Evolutionary conservation across 2,888 invertebrate species (phyloP).

Genomic region (Anoplius nigerrimus): DNA sequence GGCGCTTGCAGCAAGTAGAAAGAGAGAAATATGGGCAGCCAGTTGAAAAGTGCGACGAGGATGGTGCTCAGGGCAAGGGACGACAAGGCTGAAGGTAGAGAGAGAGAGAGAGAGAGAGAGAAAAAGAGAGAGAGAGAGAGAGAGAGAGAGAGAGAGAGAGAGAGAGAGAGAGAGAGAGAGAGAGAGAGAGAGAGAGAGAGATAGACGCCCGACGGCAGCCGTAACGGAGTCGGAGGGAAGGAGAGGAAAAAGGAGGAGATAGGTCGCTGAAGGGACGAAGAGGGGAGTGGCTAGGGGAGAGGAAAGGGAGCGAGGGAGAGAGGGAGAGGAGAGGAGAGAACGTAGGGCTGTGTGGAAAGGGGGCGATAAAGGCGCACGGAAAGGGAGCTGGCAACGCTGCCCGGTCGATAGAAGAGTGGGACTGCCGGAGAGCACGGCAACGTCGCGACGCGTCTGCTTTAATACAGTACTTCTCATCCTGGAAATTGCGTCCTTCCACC

Average conservation of each 20-base stretch:
- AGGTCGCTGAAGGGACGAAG: slow-evolving; percentile 46
- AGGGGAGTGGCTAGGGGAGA: slow-evolving; percentile 18
- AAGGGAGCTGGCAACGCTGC: slow-evolving; percentile 71
- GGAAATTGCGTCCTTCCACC: too few species aligned
- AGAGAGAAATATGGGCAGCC: slow-evolving; percentile 35
- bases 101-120: slow-evolving; percentile 41
- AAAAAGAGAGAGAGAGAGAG: slow-evolving; percentile 35
- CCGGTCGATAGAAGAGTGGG: slow-evolving; percentile 73
- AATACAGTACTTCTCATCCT: slow-evolving; percentile 57
- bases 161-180: slow-evolving; percentile 20
- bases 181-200: slow-evolving; percentile 18
- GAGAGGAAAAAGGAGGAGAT: slow-evolving; percentile 26
- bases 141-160: slow-evolving; percentile 33
- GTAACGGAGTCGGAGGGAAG: slow-evolving; percentile 28
- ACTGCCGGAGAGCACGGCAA: slow-evolving; percentile 66
- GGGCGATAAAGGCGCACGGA: slow-evolving; percentile 69
- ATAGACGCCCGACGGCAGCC: slow-evolving; percentile 6
- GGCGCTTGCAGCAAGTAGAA: slow-evolving; percentile 17
- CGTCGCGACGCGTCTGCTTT: slow-evolving; percentile 66
- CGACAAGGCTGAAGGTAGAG: slow-evolving; percentile 10
- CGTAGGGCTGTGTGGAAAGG: slow-evolving; percentile 60
- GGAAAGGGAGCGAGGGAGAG: slow-evolving; percentile 26
- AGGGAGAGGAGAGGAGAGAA: slow-evolving; percentile 18
- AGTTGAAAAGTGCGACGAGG: background rate
- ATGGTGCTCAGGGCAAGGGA: background rate